These are phyloP conservation scores for Archaeoteleia sp. DNA, from an alignment of 2,888 invertebrate species.

Conservation along the genomic window DNA sequence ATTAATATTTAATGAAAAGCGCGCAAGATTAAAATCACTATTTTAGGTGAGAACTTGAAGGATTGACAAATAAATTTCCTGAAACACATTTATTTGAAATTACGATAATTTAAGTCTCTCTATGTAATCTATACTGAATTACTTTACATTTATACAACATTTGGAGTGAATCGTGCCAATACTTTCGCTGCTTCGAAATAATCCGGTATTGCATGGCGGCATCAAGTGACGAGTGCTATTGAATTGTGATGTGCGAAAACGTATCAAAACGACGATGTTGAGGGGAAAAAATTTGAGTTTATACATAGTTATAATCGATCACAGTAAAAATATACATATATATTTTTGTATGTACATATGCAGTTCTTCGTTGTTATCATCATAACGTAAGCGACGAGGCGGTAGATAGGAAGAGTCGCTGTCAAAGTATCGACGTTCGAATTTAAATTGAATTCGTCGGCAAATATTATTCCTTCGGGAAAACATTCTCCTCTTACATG, in stretches of 20 bases:
- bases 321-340: constrained; percentile 54
- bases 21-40: too few relatives aligned
- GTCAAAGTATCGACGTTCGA: constrained; percentile 38
- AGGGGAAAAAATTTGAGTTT: constrained; percentile 60
- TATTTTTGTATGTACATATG: constrained; percentile 68
- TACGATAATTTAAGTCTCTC: too few relatives aligned
- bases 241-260: constrained; percentile 64
- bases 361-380: constrained; percentile 71
- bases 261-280: constrained; percentile 61
- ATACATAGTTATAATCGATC: constrained; percentile 49
- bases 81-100: too few relatives aligned
- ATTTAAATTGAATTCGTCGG: constrained; percentile 40
- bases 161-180: constrained; percentile 8
- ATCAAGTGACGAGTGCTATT: constrained; percentile 34
- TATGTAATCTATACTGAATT: too few relatives aligned
- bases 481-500: constrained; percentile 27
- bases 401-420: constrained; percentile 37
- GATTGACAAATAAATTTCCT: too few relatives aligned
- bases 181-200: constrained; percentile 22
- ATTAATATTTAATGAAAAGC: too few relatives aligned
- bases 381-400: constrained; percentile 51
- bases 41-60: too few relatives aligned
- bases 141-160: too few relatives aligned
- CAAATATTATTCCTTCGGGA: constrained; percentile 39
- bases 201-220: constrained; percentile 18